Conservation (phyloP, 2,113 vertebrate species). For the Gymnarchus niloticus region DNA sequence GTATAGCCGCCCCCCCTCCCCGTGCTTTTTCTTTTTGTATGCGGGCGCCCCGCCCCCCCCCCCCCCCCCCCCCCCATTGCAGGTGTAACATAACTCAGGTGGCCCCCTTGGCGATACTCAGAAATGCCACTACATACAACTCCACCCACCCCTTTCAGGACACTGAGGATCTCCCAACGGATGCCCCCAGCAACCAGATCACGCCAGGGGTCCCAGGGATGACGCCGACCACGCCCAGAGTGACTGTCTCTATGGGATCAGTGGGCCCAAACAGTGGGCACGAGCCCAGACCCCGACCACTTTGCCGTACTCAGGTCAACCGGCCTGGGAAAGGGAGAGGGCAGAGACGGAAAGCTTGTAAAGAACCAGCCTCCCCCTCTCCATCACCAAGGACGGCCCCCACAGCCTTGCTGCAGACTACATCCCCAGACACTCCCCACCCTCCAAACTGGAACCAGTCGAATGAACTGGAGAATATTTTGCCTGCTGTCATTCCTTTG, state of each 20-base stretch:
- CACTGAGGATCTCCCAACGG: not conserved
- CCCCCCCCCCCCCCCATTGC: slow-evolving; percentile 12
- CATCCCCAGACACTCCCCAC: no score
- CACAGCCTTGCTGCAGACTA: no score
- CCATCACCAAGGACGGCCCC: not conserved
- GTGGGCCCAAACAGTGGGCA: not conserved
- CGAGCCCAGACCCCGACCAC: not conserved
- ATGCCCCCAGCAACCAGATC: not conserved
- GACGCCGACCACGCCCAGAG: not conserved
- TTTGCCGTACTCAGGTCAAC: not conserved
- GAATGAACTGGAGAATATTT: slow-evolving; percentile 11
- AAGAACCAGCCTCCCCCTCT: not conserved
- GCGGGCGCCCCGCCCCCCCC: no score
- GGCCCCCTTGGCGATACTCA: slow-evolving; percentile 51
- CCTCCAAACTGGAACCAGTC: not conserved
- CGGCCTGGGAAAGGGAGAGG: not conserved
- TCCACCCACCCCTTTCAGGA: slow-evolving; percentile 22
- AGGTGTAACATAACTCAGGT: slow-evolving; percentile 56
- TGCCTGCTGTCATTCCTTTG: not conserved
- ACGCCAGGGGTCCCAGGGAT: not conserved
- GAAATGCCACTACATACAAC: slow-evolving; percentile 43
- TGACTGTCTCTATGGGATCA: not conserved
- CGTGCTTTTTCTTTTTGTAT: slow-evolving; percentile 24
- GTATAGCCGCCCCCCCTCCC: no score
- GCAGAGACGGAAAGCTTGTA: not conserved